Base-by-base conservation (phyloP, 92 coral and sea anemone species). In the Pocillopora meandrina region DNA sequence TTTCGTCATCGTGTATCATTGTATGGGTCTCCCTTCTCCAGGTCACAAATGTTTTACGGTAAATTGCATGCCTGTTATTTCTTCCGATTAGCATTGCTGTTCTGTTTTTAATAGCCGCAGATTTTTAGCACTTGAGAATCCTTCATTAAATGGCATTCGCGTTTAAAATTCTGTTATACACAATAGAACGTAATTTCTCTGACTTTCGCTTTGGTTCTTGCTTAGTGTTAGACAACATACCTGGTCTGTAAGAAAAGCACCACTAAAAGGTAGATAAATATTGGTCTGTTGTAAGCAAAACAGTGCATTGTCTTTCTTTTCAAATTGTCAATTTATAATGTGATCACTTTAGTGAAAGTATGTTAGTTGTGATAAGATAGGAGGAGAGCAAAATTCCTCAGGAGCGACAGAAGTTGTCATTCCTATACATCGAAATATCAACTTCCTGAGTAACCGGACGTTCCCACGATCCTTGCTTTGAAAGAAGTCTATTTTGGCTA, bases 341-440 rank as follows among this genome's bases (percentile, higher is more conserved):
- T 17, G 75, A 80, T 33, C 75, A 80, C 57, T 56, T 80, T 66
- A 67, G 26, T 70, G 66, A 17, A 31, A 80, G 69, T 75, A 68
- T 80, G 84, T 80, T 68, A 80, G 18, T 14, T 69, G 56, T 35
- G 84, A 80, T 80, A 80, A 80, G 65, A 80, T 80, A 75, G 68
- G 59, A 26, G 36, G 18, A 26, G 66, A n/a, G 66, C 12, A 35
- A 80, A 68, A 68, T 80, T 67, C 84, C 66, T 20, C 20, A 26
- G 75, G 62, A 82, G 23, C 58, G 10, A 61, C 68, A 71, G 23
- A 59, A 36, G 23, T 61, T 71, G 42, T 9, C 10, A 55, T 21
- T 23, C 5, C 11, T 6, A 14, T 60, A 12, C 42, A 61, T 36
- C 17, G 12, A 82, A 67, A 61, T 16, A 35, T 61, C 23, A 17